Conservation (phyloP, 2,888 invertebrate genomes). For the Cyrtodaria siliqua region DNA sequence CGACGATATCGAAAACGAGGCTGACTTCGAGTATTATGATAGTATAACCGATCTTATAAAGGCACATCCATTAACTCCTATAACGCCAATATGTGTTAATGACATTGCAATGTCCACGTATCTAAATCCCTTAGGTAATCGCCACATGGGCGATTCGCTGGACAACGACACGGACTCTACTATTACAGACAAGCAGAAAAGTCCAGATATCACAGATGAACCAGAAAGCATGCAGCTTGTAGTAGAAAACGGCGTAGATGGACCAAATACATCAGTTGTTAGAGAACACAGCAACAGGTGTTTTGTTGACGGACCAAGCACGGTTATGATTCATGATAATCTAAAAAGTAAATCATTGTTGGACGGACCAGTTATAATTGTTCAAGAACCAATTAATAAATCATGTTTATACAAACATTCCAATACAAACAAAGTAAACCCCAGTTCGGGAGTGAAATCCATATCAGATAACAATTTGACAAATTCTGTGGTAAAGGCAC, state of each 20-base stretch:
- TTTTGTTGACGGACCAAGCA: neutral
- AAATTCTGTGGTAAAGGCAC: neutral
- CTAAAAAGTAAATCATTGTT: neutral
- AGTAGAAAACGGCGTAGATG: conserved; percentile 48
- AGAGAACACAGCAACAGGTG: conserved; percentile 8
- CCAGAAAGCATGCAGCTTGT: conserved; percentile 37
- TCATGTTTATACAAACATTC: too few relatives aligned
- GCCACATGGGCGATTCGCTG: conserved; percentile 31
- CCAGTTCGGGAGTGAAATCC: neutral
- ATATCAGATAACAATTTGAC: conserved; percentile 22
- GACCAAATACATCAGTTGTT: conserved; percentile 25
- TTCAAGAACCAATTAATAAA: neutral
- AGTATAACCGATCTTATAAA: conserved; percentile 60
- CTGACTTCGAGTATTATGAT: conserved; percentile 61
- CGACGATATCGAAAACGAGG: conserved; percentile 60
- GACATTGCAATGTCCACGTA: conserved; percentile 56
- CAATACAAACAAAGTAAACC: neutral
- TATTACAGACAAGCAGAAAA: conserved; percentile 11
- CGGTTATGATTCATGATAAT: neutral
- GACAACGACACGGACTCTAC: conserved; percentile 39
- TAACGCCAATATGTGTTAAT: conserved; percentile 37
- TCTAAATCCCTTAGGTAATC: conserved; percentile 56
- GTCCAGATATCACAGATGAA: conserved; percentile 20
- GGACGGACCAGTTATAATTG: neutral
- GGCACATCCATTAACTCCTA: conserved; percentile 46